Percentiles rank a stretch among this genome's conserved stretches.
phyloP scores from a whole-genome alignment of 2,113 vertebrate genomes.

The Sinosuthora webbiana region DNA sequence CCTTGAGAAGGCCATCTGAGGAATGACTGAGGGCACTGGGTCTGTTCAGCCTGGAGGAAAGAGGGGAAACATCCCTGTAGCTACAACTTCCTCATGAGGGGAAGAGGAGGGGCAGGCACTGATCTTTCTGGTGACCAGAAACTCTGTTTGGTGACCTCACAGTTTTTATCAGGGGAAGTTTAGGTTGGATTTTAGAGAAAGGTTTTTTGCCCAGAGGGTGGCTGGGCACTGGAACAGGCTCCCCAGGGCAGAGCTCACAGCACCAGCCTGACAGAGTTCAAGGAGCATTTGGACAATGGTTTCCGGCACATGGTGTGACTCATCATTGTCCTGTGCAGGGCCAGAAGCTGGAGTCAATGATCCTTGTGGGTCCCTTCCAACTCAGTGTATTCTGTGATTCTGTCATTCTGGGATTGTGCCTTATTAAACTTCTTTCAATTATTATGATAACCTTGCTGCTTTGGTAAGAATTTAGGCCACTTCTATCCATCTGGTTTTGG shows the following conservation, averaged over 20 bases:
- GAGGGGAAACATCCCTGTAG: background rate
- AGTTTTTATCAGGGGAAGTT: background rate
- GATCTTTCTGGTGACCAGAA: background rate
- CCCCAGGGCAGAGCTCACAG: background rate
- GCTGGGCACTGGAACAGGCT: background rate
- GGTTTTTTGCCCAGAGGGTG: background rate
- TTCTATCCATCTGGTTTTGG: background rate
- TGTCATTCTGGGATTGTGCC: background rate
- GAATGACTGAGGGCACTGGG: rapidly evolving
- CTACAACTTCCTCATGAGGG: rapidly evolving
- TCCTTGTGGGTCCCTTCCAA: background rate
- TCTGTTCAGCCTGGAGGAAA: background rate
- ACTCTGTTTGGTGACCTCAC: too few species aligned
- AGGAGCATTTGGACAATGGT: background rate
- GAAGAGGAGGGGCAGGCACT: background rate
- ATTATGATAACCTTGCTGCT: background rate
- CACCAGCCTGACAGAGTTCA: background rate
- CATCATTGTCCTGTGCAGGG: background rate
- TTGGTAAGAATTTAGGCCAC: background rate
- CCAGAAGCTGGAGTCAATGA: background rate
- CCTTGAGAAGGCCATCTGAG: background rate
- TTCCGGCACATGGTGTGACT: rapidly evolving
- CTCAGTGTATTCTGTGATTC: background rate
- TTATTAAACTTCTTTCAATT: background rate
- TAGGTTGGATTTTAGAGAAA: background rate